Base-by-base conservation (phyloP, 2,113 vertebrate species). In the Esox niger region DNA sequence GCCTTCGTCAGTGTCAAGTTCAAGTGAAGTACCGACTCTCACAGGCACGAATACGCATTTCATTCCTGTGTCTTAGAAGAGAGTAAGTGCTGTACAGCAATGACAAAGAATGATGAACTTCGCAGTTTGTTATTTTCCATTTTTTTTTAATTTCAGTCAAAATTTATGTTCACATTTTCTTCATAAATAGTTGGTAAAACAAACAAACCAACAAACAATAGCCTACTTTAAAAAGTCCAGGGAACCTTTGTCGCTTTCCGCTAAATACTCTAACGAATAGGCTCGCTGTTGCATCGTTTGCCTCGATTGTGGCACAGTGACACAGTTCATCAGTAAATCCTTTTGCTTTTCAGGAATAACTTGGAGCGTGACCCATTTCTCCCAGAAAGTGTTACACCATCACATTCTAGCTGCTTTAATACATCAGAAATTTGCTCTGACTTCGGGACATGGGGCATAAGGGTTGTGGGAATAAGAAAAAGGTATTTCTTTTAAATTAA, bases 141-240 rank as follows among this genome's bases (percentile, higher is more conserved):
- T 78, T 82, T 89, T 89, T 89, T 92, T 92, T 91, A 90, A 91
- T 93, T 90, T 90, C 89, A 90, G 75, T 91, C 85, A 88, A 89
- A 90, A 90, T 86, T 84, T 86, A 82, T 69, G 77, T 89, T 91
- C 89, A 92, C 90, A 91, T 91, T 90, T 38, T 87, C 79, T 64
- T 89, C 88, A 91, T 90, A 84, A 91, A 90, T 89, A 89, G 88
- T 90, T 88, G 87, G 88, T 90, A 84, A 88, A 89, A 89, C 88
- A 91, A 90, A 88, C 80, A 84, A 89, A 89, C 86, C 85, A 89
- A 90, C 85, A 88, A 83, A 91, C 88, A 92, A 86, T 85, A 87
- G 84, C 83, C 88, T 89, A 73, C 65, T 76, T 82, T 49, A 84
- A 81, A 88, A 89, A 90, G 78, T 85, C 88, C 86, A 89, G 78